phyloP scores from a whole-genome alignment of 2,113 vertebrate species.

The Megaptera novaeangliae region DNA sequence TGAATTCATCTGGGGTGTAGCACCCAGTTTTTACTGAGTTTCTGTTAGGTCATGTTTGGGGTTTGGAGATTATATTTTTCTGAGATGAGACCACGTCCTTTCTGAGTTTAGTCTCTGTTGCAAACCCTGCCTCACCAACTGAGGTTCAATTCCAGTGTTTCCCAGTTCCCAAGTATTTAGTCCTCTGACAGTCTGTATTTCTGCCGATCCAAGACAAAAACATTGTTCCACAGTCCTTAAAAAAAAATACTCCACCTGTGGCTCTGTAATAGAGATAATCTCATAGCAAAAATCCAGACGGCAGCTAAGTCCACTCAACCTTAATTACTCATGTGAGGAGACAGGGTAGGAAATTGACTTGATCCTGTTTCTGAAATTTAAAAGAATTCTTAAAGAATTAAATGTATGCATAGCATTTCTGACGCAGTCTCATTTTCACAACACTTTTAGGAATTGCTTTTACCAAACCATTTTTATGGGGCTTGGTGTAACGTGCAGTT shows the following conservation, averaged over 20 bases:
- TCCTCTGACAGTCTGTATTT: background rate
- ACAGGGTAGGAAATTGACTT: background rate
- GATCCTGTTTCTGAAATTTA: background rate
- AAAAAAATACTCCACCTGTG: background rate
- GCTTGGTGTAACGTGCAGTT: background rate
- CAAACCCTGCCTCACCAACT: background rate
- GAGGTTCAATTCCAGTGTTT: background rate
- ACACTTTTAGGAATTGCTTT: background rate
- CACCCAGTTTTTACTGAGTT: background rate
- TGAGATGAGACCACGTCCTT: background rate
- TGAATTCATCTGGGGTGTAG: background rate
- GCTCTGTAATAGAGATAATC: background rate
- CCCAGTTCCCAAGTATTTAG: background rate
- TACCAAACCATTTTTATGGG: background rate
- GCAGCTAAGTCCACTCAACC: background rate
- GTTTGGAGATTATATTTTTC: background rate
- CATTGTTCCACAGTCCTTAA: background rate
- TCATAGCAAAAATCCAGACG: background rate
- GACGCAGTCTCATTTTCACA: background rate
- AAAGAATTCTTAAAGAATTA: background rate
- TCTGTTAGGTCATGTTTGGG: background rate
- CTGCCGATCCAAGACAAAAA: slow-evolving; percentile 7
- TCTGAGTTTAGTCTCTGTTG: background rate
- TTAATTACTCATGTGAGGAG: background rate
- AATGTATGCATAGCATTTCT: background rate